A percentile compares a stretch with the other conserved stretches of the same genome.
These are phyloP conservation scores for Chrysotoxum bicinctum DNA, from an alignment of 2,888 invertebrate species.

Conservation along the genomic window DNA sequence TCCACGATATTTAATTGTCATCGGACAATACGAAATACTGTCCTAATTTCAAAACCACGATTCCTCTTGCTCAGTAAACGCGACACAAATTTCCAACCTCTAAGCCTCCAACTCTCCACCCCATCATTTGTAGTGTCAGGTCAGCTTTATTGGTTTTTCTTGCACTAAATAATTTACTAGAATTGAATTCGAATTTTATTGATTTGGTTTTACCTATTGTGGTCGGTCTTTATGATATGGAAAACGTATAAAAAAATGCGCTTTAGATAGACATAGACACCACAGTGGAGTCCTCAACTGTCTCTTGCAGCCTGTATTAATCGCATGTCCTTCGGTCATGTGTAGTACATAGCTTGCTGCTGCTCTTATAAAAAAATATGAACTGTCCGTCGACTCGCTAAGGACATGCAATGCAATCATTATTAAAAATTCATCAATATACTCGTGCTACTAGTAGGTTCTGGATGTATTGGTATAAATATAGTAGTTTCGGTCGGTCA, in stretches of 20 bases:
- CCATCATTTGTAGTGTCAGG: neutral
- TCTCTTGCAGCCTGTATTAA: constrained; percentile 25
- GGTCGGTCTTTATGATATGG: constrained; percentile 19
- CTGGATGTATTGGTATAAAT: constrained; percentile 33
- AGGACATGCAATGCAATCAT: constrained; percentile 75
- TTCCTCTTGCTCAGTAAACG: neutral
- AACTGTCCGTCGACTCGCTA: constrained; percentile 53
- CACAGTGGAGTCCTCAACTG: neutral
- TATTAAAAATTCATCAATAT: constrained; percentile 74
- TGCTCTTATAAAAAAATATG: constrained; percentile 33
- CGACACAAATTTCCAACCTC: constrained; percentile 11
- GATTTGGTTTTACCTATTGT: constrained; percentile 57
- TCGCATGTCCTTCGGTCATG: constrained; percentile 66
- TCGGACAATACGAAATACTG: neutral
- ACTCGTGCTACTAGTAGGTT: constrained; percentile 18
- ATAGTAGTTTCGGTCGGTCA: constrained; percentile 20
- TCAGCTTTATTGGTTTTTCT: constrained; percentile 60
- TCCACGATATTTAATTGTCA: constrained; percentile 38
- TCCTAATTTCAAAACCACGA: constrained; percentile 27
- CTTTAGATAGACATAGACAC: constrained; percentile 18
- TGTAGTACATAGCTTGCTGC: constrained; percentile 8
- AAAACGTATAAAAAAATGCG: constrained; percentile 22
- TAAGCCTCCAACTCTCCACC: neutral
- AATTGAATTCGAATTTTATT: constrained; percentile 61
- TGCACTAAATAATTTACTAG: constrained; percentile 55